Percentiles rank a stretch among this genome's conserved stretches.
These are phyloP conservation scores for Hydrozoanthus gracilis DNA, from an alignment of 92 coral and sea anemone species.

Conservation along the genomic window DNA sequence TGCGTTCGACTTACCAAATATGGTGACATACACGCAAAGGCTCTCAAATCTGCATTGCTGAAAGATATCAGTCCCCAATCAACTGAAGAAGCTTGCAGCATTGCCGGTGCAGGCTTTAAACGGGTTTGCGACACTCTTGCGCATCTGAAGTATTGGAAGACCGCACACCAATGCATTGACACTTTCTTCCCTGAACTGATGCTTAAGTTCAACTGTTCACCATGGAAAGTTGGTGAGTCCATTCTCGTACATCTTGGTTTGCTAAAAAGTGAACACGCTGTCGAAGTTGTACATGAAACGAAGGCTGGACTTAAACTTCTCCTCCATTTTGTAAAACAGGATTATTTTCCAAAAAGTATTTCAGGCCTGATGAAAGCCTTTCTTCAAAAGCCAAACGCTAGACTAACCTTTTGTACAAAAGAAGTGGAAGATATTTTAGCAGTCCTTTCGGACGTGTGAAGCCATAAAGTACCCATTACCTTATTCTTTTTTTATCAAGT, in stretches of 20 bases:
- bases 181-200: slow-evolving; percentile 39
- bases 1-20: slow-evolving; percentile 51
- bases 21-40: slow-evolving; percentile 49
- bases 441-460: neutral
- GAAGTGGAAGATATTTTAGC: slow-evolving; percentile 39
- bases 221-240: slow-evolving; percentile 58
- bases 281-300: slow-evolving; percentile 62
- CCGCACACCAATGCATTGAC: slow-evolving; percentile 60
- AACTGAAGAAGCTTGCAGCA: slow-evolving; percentile 55
- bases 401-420: slow-evolving; percentile 21
- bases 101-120: slow-evolving; percentile 72
- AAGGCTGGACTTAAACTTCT: slow-evolving; percentile 59
- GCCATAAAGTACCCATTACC: too few relatives aligned
- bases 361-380: slow-evolving; percentile 56
- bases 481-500: too few relatives aligned
- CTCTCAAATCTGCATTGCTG: slow-evolving; percentile 70
- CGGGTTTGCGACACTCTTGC: slow-evolving; percentile 79
- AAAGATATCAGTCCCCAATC: slow-evolving; percentile 69
- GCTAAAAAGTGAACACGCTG: slow-evolving; percentile 67
- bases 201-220: slow-evolving; percentile 36
- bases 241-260: slow-evolving; percentile 74
- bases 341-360: slow-evolving; percentile 53
- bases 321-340: slow-evolving; percentile 45
- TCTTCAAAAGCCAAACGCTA: slow-evolving; percentile 58
- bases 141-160: slow-evolving; percentile 64